Evolutionary conservation across 2,113 vertebrate genomes (phyloP), one percentile per base, ranked within the genome.

Genomic region (Scartelaos histophorus): DNA sequence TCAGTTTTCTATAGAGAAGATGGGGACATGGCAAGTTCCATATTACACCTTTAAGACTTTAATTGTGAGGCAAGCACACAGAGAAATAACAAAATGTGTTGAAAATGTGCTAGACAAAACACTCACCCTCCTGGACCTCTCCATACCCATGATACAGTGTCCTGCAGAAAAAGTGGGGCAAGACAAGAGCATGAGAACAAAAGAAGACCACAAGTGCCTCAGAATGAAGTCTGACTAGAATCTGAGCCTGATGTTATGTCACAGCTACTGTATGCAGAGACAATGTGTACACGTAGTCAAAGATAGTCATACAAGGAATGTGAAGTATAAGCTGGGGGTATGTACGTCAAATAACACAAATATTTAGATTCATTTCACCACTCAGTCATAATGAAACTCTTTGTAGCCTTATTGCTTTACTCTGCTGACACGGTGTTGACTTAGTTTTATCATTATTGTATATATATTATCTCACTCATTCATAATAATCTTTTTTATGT

Each of bases 81-180:
- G 13, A 51, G 15, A 51, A 51, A 15, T 15, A 51, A 19, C 0
- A 21, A 16, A 66, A 66, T 24, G 13, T 51, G 43, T 12, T 17
- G 11, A 19, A 56, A 9, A 49, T 12, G 71, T 49, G 15, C 7
- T 66, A 72, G 58, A 35, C 21, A 65, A 3, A 77, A 66, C 62
- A 90, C 90, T 90, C 65, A 92, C 91, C 86, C 89, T 75, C 82
- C 88, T 0, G 91, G 91, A 45, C 90, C 91, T 69, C 45, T 78
- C 91, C 91, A 92, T 3, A 88, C 91, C 91, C 91, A 92, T 62
- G 91, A 74, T 71, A 90, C 45, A 22, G 90, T 90, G 75, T 92
- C 91, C 91, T 92, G 79, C n/a, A 57, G 53, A 80, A 77, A 77
- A 64, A 25, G n/a, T 35, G 65, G 57, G 61, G 70, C 13, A 66